phyloP scores from a whole-genome alignment of 2,888 invertebrate genomes.

The Lissonota sp. region DNA sequence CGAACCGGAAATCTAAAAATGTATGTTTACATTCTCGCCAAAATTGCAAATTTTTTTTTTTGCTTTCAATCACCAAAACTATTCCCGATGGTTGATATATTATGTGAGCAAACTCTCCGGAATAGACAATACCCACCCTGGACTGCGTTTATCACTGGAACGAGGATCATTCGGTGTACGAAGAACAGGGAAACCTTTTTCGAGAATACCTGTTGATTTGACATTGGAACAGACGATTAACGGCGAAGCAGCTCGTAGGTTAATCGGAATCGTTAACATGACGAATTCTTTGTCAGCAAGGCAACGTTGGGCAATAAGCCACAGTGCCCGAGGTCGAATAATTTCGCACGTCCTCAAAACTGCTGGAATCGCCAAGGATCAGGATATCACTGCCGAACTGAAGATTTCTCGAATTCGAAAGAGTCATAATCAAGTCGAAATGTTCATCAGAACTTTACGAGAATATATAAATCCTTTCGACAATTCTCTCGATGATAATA shows the following conservation, averaged over 20 bases:
- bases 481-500: slow-evolving; percentile 18
- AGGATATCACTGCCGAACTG: slow-evolving; percentile 51
- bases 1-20: slow-evolving; percentile 74
- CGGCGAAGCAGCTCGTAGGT: slow-evolving; percentile 68
- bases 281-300: slow-evolving; percentile 69
- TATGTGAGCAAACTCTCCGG: slow-evolving; percentile 75
- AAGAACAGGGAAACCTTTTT: slow-evolving; percentile 63
- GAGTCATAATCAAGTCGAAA: slow-evolving; percentile 8
- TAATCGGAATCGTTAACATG: slow-evolving; percentile 66
- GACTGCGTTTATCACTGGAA: slow-evolving; percentile 63
- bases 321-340: slow-evolving; percentile 61
- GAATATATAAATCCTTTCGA: slow-evolving; percentile 69
- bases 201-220: slow-evolving; percentile 69
- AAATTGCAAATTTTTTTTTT: slow-evolving; percentile 78
- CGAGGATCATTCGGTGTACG: slow-evolving; percentile 34
- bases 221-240: slow-evolving; percentile 71
- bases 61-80: slow-evolving; percentile 76
- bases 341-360: slow-evolving; percentile 61
- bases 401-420: slow-evolving; percentile 39
- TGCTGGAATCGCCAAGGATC: slow-evolving; percentile 46
- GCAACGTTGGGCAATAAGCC: slow-evolving; percentile 68
- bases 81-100: slow-evolving; percentile 75
- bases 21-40: slow-evolving; percentile 70
- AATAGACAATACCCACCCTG: slow-evolving; percentile 75
- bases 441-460: slow-evolving; percentile 43